Conservation (phyloP, 2,797 vertebrate genomes). For the Coluber constrictor region DNA sequence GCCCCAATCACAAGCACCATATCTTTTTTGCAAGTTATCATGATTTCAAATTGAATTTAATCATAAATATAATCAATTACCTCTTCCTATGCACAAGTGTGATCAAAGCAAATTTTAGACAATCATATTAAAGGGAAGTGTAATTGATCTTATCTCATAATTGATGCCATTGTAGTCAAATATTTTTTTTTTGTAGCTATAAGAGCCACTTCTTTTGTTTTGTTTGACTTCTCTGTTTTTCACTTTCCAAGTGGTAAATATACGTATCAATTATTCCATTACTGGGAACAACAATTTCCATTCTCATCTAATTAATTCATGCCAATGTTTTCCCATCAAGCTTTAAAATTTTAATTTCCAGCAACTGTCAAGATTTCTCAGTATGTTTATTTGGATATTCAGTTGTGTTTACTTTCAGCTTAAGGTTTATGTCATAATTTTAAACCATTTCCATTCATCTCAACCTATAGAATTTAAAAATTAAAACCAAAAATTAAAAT, state of each 20-base stretch:
- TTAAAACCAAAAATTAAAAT: neutral
- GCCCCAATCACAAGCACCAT: neutral
- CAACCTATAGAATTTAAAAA: neutral
- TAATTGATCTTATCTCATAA: neutral
- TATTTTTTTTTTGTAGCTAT: neutral
- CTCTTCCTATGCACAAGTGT: neutral
- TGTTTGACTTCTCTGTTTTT: neutral
- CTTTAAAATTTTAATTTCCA: neutral
- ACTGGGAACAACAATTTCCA: neutral
- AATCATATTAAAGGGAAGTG: neutral
- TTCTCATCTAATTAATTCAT: neutral
- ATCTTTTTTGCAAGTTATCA: neutral
- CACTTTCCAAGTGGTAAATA: neutral
- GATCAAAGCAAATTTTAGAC: neutral
- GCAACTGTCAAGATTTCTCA: neutral
- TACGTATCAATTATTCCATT: neutral
- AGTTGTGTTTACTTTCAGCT: neutral
- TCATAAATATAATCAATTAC: neutral
- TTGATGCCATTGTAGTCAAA: neutral
- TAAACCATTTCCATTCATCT: neutral
- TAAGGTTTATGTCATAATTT: neutral
- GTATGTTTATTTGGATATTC: neutral
- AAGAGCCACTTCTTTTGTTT: neutral
- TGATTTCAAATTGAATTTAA: neutral
- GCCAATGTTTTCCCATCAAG: neutral